Conservation (phyloP, 2,888 invertebrate species). For the Tetragnatha montana region DNA sequence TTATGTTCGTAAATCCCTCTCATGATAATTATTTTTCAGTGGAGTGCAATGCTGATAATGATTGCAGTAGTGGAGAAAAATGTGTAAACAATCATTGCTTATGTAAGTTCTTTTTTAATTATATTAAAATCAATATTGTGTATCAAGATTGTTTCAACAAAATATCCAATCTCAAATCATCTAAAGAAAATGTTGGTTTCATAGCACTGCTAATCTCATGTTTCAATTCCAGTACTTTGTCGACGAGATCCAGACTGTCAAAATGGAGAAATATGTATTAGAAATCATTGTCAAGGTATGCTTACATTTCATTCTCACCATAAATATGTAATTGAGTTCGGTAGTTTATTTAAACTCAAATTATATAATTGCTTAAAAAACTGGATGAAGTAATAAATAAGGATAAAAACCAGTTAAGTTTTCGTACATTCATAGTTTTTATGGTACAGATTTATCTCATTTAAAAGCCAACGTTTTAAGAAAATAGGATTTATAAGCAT, state of each 20-base stretch:
- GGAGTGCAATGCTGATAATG: constrained; percentile 86
- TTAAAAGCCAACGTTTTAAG: too few relatives aligned
- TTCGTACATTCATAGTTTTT: too few relatives aligned
- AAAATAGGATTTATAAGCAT: too few relatives aligned
- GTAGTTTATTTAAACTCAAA: too few relatives aligned
- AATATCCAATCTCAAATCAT: neutral
- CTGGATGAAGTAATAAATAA: too few relatives aligned
- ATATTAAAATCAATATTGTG: neutral
- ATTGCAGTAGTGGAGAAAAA: constrained; percentile 82
- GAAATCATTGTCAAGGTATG: constrained; percentile 82
- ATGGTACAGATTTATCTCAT: too few relatives aligned
- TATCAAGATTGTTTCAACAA: neutral
- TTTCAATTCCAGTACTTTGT: constrained; percentile 66
- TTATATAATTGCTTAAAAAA: too few relatives aligned
- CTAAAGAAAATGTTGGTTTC: neutral
- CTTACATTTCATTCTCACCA: neutral
- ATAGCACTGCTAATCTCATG: neutral
- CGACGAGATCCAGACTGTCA: constrained; percentile 72
- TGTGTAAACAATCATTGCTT: constrained; percentile 72
- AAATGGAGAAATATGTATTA: constrained; percentile 79
- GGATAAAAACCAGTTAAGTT: too few relatives aligned
- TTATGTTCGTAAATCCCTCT: neutral
- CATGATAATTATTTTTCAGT: constrained; percentile 78
- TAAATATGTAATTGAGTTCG: too few relatives aligned
- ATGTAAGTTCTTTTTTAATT: constrained; percentile 25